These are phyloP conservation scores for Carcinoscorpius rotundicauda DNA, from an alignment of 1,140 invertebrate species.

Conservation along the genomic window DNA sequence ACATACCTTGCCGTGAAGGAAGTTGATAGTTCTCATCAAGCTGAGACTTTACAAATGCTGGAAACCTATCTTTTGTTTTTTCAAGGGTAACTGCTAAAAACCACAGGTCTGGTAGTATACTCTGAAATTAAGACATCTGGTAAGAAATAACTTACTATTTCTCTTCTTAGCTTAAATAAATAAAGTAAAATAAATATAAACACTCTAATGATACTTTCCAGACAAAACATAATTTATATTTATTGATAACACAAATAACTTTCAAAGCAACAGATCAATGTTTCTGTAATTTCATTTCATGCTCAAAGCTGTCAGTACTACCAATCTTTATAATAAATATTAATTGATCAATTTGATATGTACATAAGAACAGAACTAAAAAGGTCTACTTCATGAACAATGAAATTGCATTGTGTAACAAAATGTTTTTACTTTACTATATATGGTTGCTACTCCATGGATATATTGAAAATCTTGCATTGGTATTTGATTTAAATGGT, in stretches of 20 bases:
- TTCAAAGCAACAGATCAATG: background rate
- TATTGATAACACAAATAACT: background rate
- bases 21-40: slow-evolving; percentile 9
- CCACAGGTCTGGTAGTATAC: slow-evolving; percentile 33
- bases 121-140: slow-evolving; percentile 24
- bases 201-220: background rate
- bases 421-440: too few relatives aligned
- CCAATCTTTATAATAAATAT: too few relatives aligned
- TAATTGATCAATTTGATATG: too few relatives aligned
- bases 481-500: too few relatives aligned
- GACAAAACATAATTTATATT: background rate
- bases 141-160: slow-evolving; percentile 6
- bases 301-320: too few relatives aligned
- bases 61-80: slow-evolving; percentile 29
- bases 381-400: too few relatives aligned
- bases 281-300: background rate
- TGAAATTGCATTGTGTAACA: too few relatives aligned
- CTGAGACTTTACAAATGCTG: slow-evolving; percentile 29
- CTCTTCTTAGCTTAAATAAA: background rate
- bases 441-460: too few relatives aligned
- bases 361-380: too few relatives aligned
- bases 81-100: slow-evolving; percentile 32
- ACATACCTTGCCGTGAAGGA: background rate
- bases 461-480: too few relatives aligned
- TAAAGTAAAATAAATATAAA: background rate